Conservation (phyloP, 2,113 vertebrate genomes). For the Eonycteris spelaea region DNA sequence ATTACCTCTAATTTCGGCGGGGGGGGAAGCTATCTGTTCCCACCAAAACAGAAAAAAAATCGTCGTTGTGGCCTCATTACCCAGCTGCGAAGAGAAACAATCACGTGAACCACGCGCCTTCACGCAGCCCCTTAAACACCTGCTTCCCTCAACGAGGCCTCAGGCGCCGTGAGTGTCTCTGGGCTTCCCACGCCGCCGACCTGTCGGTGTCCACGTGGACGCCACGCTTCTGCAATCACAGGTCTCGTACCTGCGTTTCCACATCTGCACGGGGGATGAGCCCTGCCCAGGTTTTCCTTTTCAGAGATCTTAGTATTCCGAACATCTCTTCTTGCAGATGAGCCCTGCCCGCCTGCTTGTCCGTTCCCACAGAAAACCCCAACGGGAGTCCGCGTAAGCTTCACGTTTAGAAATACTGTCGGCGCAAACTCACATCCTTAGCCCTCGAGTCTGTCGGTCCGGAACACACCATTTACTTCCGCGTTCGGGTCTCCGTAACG, state of each 20-base stretch:
- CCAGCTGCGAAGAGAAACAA: background rate
- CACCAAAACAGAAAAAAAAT: background rate
- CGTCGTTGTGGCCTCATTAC: background rate
- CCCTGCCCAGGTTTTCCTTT: background rate
- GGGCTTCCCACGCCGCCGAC: background rate
- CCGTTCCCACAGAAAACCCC: background rate
- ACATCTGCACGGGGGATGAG: accelerated
- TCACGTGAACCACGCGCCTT: accelerated
- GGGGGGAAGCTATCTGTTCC: background rate
- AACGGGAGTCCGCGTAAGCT: background rate
- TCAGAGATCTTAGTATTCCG: background rate
- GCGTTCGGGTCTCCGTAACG: background rate
- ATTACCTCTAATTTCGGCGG: background rate
- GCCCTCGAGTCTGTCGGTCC: background rate
- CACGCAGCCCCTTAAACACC: background rate
- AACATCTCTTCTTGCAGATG: background rate
- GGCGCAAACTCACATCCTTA: background rate
- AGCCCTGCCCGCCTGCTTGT: background rate
- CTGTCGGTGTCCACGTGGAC: background rate
- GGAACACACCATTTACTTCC: accelerated
- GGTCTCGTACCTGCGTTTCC: accelerated
- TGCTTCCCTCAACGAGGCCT: background rate
- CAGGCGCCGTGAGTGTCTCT: background rate
- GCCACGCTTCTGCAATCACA: accelerated
- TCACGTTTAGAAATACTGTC: background rate